phyloP scores from a whole-genome alignment of 1,140 invertebrate genomes.

The Charaxes varanes region DNA sequence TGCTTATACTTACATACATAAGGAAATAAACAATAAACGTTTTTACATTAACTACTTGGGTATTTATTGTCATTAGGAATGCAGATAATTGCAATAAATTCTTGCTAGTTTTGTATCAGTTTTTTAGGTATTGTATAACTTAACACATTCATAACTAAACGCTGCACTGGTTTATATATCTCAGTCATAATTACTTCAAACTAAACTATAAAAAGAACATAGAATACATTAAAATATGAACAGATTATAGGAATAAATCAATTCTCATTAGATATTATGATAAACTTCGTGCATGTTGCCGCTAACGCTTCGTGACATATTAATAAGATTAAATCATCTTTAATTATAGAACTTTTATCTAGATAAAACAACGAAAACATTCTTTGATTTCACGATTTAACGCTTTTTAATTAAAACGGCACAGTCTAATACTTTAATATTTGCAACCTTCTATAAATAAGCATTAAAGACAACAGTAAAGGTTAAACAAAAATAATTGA shows the following conservation, averaged over 20 bases:
- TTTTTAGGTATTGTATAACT: conserved; percentile 22
- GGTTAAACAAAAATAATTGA: not conserved
- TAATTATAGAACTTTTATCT: too few species aligned
- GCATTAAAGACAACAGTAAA: not conserved
- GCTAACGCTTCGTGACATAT: too few species aligned
- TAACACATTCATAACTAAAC: conserved; percentile 14
- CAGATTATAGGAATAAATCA: conserved; percentile 4
- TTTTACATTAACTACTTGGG: conserved; percentile 19
- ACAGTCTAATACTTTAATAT: too few species aligned
- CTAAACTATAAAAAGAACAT: conserved; percentile 14
- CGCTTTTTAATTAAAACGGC: too few species aligned
- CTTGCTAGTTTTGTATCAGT: conserved; percentile 19
- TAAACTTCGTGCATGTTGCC: not conserved
- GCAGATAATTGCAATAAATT: conserved; percentile 29
- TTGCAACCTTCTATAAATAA: too few species aligned
- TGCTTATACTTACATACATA: too few species aligned
- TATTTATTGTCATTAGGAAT: conserved; percentile 26
- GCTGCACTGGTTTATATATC: conserved; percentile 7
- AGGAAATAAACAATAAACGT: conserved; percentile 20
- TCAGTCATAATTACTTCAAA: conserved; percentile 14
- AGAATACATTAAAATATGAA: conserved; percentile 12
- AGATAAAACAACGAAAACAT: too few species aligned
- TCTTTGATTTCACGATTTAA: too few species aligned
- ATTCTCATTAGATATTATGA: conserved; percentile 7
- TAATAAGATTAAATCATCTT: too few species aligned